These are phyloP conservation scores for Conus ventricosus DNA, from an alignment of 1,140 invertebrate species.

Conservation along the genomic window DNA sequence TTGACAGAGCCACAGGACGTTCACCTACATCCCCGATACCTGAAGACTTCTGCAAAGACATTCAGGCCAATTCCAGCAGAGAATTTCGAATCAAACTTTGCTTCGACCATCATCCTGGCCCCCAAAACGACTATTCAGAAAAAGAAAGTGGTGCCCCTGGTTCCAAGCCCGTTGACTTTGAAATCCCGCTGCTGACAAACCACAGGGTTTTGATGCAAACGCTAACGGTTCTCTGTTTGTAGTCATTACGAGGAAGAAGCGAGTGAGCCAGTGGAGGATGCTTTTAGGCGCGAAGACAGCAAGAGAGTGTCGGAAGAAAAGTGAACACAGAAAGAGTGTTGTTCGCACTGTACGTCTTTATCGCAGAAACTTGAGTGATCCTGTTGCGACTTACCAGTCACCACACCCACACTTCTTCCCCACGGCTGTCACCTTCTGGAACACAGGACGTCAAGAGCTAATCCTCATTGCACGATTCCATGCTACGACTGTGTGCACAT, in stretches of 20 bases:
- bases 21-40: not conserved
- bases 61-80: not conserved
- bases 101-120: not conserved
- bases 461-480: conserved; percentile 4
- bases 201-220: conserved; percentile 16
- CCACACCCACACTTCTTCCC: not conserved
- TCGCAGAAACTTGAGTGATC: not conserved
- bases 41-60: not conserved
- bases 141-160: not conserved
- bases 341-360: conserved; percentile 2
- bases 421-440: conserved; percentile 22
- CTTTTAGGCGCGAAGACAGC: not conserved
- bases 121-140: not conserved
- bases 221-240: not conserved
- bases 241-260: not conserved
- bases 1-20: not conserved
- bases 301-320: not conserved
- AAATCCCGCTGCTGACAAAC: not conserved
- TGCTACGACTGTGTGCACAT: conserved; percentile 23
- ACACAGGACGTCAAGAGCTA: not conserved
- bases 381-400: not conserved
- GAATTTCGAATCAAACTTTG: not conserved
- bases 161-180: not conserved
- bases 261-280: not conserved
- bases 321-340: not conserved